These are phyloP conservation scores for Riptortus pedestris DNA, from an alignment of 1,140 invertebrate genomes.

Conservation along the genomic window DNA sequence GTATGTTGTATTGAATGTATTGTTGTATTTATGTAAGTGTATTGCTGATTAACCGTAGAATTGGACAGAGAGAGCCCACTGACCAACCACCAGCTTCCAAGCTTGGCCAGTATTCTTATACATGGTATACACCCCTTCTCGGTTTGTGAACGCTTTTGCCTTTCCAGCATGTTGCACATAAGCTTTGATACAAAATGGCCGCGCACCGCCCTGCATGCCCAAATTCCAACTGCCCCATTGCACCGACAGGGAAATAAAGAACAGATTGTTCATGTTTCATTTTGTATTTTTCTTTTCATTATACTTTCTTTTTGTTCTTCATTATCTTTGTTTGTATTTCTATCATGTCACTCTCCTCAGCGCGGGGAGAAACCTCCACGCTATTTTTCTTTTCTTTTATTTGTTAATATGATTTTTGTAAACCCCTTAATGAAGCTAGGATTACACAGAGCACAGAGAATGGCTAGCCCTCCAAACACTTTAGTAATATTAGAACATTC, in stretches of 20 bases:
- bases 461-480: constrained; percentile 6
- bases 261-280: neutral
- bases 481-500: neutral
- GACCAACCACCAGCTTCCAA: neutral
- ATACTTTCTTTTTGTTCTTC: neutral
- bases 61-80: constrained; percentile 9
- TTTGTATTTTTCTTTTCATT: neutral
- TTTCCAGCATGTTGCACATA: constrained; percentile 10
- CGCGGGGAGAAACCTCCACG: neutral
- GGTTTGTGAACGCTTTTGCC: neutral
- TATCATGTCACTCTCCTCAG: neutral
- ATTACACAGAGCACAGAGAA: constrained; percentile 10
- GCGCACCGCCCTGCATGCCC: constrained; percentile 8
- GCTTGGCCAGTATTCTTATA: constrained; percentile 3
- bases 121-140: constrained; percentile 1
- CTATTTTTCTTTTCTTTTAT: no score
- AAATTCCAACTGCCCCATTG: neutral
- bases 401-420: no score
- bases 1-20: no score
- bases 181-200: neutral
- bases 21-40: no score
- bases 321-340: neutral
- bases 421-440: no score
- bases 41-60: no score
- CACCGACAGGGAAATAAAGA: constrained; percentile 17